Evolutionary conservation across 1,140 invertebrate genomes (phyloP).

Genomic region (Batillaria attramentaria): DNA sequence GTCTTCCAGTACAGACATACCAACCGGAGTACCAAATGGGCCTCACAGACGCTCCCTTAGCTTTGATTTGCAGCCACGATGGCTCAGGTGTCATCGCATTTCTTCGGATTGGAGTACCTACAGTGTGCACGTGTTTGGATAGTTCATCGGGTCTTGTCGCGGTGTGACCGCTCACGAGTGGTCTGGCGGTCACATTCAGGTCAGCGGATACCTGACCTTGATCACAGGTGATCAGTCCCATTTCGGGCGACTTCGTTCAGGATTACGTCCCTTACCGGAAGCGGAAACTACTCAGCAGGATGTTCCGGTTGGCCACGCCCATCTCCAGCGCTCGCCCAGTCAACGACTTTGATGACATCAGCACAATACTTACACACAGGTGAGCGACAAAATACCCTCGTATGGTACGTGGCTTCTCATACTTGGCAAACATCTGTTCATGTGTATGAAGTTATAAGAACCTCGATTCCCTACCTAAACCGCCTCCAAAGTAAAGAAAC

Average conservation of each 20-base stretch:
- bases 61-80: not conserved
- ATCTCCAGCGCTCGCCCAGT: constrained; percentile 10
- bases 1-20: too few relatives aligned
- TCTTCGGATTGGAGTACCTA: not conserved
- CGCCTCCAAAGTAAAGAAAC: too few relatives aligned
- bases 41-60: not conserved
- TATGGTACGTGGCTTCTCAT: too few relatives aligned
- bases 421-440: too few relatives aligned
- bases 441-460: too few relatives aligned
- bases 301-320: constrained; percentile 26
- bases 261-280: not conserved
- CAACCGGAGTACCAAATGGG: not conserved
- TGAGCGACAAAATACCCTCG: too few relatives aligned
- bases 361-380: constrained; percentile 31
- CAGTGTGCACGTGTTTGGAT: not conserved
- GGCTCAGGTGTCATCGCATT: not conserved
- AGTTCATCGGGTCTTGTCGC: not conserved
- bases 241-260: too few relatives aligned
- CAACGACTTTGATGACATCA: constrained; percentile 31
- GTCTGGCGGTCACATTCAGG: not conserved
- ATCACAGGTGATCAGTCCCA: too few relatives aligned
- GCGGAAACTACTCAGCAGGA: constrained; percentile 5
- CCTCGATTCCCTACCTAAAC: too few relatives aligned
- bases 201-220: not conserved
- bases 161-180: not conserved